phyloP scores from a whole-genome alignment of 2,113 vertebrate genomes.

The Sylvietta virens region DNA sequence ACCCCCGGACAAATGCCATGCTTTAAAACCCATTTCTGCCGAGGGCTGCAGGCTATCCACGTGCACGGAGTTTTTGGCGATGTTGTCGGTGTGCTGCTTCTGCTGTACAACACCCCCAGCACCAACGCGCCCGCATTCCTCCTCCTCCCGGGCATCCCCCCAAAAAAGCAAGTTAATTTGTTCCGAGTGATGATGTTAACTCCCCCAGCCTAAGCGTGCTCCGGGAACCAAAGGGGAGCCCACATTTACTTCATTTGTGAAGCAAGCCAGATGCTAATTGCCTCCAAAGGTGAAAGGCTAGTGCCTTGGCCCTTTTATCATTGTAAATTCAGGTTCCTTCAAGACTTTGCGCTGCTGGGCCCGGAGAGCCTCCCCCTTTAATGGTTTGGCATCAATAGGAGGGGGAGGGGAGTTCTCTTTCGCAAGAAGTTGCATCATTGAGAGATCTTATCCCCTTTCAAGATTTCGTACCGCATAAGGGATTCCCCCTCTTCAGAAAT shows the following conservation, averaged over 20 bases:
- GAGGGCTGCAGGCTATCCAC: neutral
- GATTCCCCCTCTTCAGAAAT: constrained; percentile 59
- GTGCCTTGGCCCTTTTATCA: constrained; percentile 56
- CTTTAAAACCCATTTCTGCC: neutral
- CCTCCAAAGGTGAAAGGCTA: constrained; percentile 60
- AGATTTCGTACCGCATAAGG: constrained; percentile 41
- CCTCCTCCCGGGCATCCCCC: neutral
- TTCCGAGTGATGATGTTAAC: constrained; percentile 27
- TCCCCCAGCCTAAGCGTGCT: constrained; percentile 31
- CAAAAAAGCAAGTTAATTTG: neutral
- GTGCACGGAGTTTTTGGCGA: neutral
- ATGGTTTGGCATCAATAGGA: constrained; percentile 53
- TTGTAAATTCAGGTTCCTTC: constrained; percentile 50
- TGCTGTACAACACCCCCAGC: neutral
- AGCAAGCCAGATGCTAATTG: constrained; percentile 63
- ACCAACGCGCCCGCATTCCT: neutral
- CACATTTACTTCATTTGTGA: constrained; percentile 47
- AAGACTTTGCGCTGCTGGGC: constrained; percentile 25
- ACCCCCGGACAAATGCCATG: neutral
- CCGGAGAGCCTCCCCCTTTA: constrained; percentile 37
- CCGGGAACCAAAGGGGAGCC: constrained; percentile 58
- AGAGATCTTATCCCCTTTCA: constrained; percentile 47
- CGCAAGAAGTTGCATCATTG: constrained; percentile 48
- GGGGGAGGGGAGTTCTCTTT: constrained; percentile 49
- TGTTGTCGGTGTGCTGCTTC: neutral